Evolutionary conservation across 2,113 vertebrate genomes (phyloP).

Genomic region (Propithecus coquereli): DNA sequence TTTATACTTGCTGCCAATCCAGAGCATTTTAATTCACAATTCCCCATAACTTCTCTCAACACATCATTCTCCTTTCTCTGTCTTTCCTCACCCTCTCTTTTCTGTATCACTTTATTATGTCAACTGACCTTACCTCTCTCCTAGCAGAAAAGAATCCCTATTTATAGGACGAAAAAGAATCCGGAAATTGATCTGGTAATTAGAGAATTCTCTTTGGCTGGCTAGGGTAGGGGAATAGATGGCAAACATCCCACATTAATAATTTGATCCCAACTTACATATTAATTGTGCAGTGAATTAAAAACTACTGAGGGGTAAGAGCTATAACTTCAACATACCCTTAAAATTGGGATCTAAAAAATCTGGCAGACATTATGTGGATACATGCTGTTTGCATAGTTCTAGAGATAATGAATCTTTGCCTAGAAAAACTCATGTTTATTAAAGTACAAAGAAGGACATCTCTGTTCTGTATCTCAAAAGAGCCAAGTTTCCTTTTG

Average conservation of each 20-base stretch:
- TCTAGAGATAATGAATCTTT: neutral
- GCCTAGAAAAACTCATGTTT: neutral
- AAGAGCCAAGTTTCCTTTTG: neutral
- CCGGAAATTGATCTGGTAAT: neutral
- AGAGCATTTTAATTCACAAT: neutral
- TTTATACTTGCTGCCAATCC: neutral
- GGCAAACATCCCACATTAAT: neutral
- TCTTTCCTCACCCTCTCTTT: neutral
- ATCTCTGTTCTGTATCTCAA: neutral
- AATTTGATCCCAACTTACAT: neutral
- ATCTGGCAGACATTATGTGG: neutral
- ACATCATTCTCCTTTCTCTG: neutral
- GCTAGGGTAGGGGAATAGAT: neutral
- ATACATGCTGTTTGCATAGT: neutral
- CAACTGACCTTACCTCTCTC: neutral
- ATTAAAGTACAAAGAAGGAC: neutral
- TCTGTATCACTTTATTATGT: neutral
- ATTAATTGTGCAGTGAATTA: neutral
- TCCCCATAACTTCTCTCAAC: neutral
- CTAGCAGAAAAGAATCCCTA: neutral
- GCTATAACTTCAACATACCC: neutral
- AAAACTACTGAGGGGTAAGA: neutral
- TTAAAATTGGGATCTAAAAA: neutral
- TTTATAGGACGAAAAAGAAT: neutral
- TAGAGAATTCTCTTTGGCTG: slow-evolving; percentile 11